Base-by-base conservation (phyloP, 2,113 vertebrate species). In the Rafetus swinhoei region DNA sequence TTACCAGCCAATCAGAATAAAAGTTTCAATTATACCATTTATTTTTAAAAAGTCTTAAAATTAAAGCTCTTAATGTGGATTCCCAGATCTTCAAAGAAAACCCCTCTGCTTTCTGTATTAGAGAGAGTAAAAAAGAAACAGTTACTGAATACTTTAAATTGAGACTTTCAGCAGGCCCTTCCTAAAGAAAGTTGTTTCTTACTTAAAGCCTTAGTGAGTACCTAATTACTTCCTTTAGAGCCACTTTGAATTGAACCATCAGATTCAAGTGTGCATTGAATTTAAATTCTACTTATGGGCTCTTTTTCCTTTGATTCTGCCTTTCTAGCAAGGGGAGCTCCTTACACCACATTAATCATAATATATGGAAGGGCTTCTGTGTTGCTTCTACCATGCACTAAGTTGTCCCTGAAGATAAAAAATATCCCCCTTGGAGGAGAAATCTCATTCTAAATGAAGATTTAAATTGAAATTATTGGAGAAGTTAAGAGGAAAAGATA, bases 231-330 rank as follows among this genome's bases (percentile, higher is more conserved):
- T 96, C 76, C 82, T 95, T 93, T 81, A 93, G 88, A 95, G 52
- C 16, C 77, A 77, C 90, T 96, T 91, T 92, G 92, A 95, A 93
- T 83, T 96, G 96, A 96, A 94, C 90, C 72, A 79, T 93, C 90
- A 88, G 65, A 92, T 94, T 97, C 86, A 91, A 92, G 87, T 80
- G 29, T 90, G 86, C 88, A 93, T 93, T 95, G 89, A 96, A 97
- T 97, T 97, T 95, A 95, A 97, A 95, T 94, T 81, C 88, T 94
- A 82, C 90, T 91, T 95, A 81, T 16, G 84, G 94, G 60, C 93
- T 96, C 95, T 90, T 87, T 87, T 96, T 96, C 94, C 95, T 97
- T 97, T 97, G 97, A 97, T 97, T 97, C 95, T 96, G 93, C 54
- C 82, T 95, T 87, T 93, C 86, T 85, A 92, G 86, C 57, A 81